Base-by-base conservation (phyloP, 2,113 vertebrate species). In the Gnathonemus echidnorhynchus region DNA sequence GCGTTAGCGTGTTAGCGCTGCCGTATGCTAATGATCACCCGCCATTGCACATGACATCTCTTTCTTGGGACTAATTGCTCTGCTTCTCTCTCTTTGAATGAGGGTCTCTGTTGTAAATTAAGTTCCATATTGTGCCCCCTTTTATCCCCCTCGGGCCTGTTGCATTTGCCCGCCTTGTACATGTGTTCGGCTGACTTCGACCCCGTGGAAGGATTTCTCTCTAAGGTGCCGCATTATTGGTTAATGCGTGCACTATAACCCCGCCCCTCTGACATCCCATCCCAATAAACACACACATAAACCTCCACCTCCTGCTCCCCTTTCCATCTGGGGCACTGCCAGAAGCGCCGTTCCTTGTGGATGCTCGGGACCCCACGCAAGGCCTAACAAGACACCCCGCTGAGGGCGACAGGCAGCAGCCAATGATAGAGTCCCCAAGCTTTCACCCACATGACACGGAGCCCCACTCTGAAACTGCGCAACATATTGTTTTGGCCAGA, bases 1-100 rank as follows among this genome's bases (percentile, higher is more conserved):
- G 24, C n/a, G 24, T 66, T 66, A 66, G 58, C n/a, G 93, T 24
- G 42, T 39, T 83, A 83, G 77, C 94, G 94, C 93, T 93, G 91
- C 92, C 93, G 94, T 95, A 96, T 95, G 95, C 96, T 95, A 96
- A 96, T 96, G 92, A 94, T 52, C 84, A 89, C 89, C 74, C 91
- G 93, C 94, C 93, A 95, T 95, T 96, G 95, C 94, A 95, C 91
- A 93, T 94, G 93, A 94, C 95, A 95, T 91, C 91, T 89, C 92
- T 80, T 35, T 90, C 86, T 50, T 56, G 11, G 89, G 92, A 93
- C 95, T 96, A 96, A 96, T 96, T 95, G 95, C 94, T 92, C 88
- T 9, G 89, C 93, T 92, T 91, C 94, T 94, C 10, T 91, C 92
- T 92, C 92, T 95, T 93, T 95, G 91, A 95, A 93, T 92, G 92